These are phyloP conservation scores for Patella pellucida DNA, from an alignment of 2,888 invertebrate species.

Conservation along the genomic window DNA sequence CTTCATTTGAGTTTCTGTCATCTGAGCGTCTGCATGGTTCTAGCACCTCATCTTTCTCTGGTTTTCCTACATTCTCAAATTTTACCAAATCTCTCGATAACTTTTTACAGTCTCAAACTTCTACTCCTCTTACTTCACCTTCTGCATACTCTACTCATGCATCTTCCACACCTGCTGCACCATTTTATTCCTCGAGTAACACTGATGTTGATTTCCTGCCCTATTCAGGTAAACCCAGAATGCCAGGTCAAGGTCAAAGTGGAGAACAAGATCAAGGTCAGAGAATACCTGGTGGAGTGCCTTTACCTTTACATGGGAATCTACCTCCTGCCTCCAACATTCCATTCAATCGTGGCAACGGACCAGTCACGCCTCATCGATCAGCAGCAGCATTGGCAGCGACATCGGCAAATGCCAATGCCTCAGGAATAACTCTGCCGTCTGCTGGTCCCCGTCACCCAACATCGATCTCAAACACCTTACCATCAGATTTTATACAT, in stretches of 20 bases:
- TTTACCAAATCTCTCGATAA: constrained; percentile 9
- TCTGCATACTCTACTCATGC: constrained; percentile 8
- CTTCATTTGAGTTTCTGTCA: neutral
- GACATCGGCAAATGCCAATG: constrained; percentile 16
- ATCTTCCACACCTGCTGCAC: constrained; percentile 15
- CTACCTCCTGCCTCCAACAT: constrained; percentile 39
- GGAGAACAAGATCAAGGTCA: constrained; percentile 21
- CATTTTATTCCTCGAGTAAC: constrained; percentile 10
- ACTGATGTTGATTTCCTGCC: constrained; percentile 23
- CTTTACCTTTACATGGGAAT: constrained; percentile 36
- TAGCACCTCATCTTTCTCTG: neutral
- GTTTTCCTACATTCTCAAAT: constrained; percentile 7
- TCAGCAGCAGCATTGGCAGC: constrained; percentile 36
- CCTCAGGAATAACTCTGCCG: constrained; percentile 25
- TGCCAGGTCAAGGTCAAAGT: constrained; percentile 20
- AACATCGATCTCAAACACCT: constrained; percentile 35
- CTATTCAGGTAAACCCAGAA: constrained; percentile 22
- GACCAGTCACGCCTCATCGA: constrained; percentile 26
- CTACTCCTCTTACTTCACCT: neutral
- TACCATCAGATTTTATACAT: constrained; percentile 34
- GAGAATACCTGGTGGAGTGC: constrained; percentile 38
- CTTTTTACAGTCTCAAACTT: neutral
- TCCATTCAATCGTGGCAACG: constrained; percentile 39
- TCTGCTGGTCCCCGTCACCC: constrained; percentile 21
- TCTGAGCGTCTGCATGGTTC: neutral